A percentile compares a stretch with the other conserved stretches of the same genome.
These are phyloP conservation scores for Aradophagus sp. DNA, from an alignment of 1,140 invertebrate genomes.

Conservation along the genomic window DNA sequence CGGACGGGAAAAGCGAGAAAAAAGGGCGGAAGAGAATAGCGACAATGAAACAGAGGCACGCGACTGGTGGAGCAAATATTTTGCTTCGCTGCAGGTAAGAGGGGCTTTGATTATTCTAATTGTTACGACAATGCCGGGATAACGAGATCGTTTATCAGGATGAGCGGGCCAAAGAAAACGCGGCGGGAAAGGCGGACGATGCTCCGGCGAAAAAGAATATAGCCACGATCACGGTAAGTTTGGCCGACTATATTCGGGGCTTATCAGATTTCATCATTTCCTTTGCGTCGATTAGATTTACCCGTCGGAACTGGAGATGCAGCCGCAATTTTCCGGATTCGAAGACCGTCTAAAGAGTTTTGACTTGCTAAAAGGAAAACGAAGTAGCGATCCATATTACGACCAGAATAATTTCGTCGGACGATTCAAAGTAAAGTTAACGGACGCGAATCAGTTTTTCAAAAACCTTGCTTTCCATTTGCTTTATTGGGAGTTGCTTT, in stretches of 20 bases:
- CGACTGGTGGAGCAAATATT: slow-evolving; percentile 90
- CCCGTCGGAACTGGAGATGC: slow-evolving; percentile 83
- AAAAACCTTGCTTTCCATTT: too few species aligned
- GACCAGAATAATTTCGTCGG: slow-evolving; percentile 81
- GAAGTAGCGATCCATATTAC: slow-evolving; percentile 77
- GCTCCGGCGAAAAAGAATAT: slow-evolving; percentile 42
- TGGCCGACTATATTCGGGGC: slow-evolving; percentile 20
- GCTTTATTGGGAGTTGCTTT: too few species aligned
- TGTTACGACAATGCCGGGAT: slow-evolving; percentile 13
- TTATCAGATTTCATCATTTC: slow-evolving; percentile 41
- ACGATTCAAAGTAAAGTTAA: slow-evolving; percentile 78
- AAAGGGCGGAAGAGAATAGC: slow-evolving; percentile 36
- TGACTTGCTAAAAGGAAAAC: slow-evolving; percentile 84
- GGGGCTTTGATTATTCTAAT: slow-evolving; percentile 23
- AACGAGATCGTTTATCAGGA: slow-evolving; percentile 59
- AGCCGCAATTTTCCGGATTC: slow-evolving; percentile 84
- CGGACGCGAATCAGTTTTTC: background rate
- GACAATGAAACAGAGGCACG: slow-evolving; percentile 73
- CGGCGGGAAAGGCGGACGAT: slow-evolving; percentile 19
- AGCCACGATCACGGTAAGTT: slow-evolving; percentile 67
- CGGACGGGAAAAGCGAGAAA: slow-evolving; percentile 2
- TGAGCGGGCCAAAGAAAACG: slow-evolving; percentile 57
- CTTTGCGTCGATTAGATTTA: slow-evolving; percentile 78
- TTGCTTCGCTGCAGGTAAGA: slow-evolving; percentile 78
- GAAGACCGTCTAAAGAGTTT: slow-evolving; percentile 85